phyloP scores from a whole-genome alignment of 2,113 vertebrate genomes.

The Eubucco bourcierii region DNA sequence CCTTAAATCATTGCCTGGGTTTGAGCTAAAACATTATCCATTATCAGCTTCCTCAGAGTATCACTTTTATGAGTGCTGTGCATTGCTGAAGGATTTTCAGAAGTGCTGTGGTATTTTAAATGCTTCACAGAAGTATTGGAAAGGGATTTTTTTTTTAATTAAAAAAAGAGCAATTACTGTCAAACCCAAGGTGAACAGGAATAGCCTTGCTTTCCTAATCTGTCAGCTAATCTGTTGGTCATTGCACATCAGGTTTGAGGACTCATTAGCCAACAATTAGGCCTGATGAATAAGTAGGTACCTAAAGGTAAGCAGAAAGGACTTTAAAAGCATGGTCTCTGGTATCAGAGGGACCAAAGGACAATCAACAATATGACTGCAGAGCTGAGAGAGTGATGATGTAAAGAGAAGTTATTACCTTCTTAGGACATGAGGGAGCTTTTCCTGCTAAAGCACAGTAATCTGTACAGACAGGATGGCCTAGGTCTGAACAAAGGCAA shows the following conservation, averaged over 20 bases:
- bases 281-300: background rate
- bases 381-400: slow-evolving; percentile 8
- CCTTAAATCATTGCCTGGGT: background rate
- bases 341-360: background rate
- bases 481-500: slow-evolving; percentile 42
- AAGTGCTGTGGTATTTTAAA: background rate
- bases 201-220: background rate
- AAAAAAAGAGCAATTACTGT: background rate
- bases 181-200: background rate
- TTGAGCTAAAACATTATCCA: background rate
- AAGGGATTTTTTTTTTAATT: background rate
- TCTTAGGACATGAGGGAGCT: slow-evolving; percentile 40
- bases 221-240: background rate
- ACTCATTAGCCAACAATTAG: background rate
- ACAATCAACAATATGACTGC: slow-evolving; percentile 32
- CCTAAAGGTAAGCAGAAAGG: background rate
- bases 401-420: slow-evolving; percentile 25
- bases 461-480: slow-evolving; percentile 47
- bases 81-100: background rate
- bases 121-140: background rate
- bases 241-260: background rate
- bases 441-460: background rate
- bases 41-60: background rate
- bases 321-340: background rate
- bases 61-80: background rate